Conservation (phyloP, 2,888 invertebrate species). For the Watsonalla binaria region DNA sequence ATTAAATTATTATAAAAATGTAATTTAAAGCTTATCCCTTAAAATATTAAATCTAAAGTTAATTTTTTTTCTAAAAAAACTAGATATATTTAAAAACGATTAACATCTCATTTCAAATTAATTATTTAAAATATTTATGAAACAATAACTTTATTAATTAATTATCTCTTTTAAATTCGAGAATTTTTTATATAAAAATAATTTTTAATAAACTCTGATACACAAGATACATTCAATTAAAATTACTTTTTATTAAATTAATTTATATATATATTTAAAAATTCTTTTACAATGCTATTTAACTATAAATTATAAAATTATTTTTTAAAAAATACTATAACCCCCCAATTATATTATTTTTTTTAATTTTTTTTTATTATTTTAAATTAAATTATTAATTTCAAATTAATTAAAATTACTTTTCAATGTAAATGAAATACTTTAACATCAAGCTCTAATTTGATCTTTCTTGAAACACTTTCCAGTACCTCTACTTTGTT, state of each 20-base stretch:
- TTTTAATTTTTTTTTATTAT: conserved; percentile 73
- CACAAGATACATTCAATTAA: conserved; percentile 83
- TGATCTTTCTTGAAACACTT: conserved; percentile 83
- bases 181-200: conserved; percentile 40
- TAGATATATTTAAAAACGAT: conserved; percentile 83
- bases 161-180: conserved; percentile 82
- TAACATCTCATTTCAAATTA: conserved; percentile 82
- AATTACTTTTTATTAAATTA: conserved; percentile 72
- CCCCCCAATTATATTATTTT: too few species aligned
- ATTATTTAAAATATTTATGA: conserved; percentile 80
- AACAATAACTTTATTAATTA: conserved; percentile 78
- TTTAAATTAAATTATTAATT: conserved; percentile 46
- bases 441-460: conserved; percentile 77
- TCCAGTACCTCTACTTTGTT: conserved; percentile 89
- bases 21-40: conserved; percentile 80
- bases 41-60: conserved; percentile 76
- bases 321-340: conserved; percentile 73
- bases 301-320: conserved; percentile 74
- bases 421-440: conserved; percentile 84
- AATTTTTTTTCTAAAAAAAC: conserved; percentile 81
- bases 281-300: conserved; percentile 78
- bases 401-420: conserved; percentile 66
- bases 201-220: conserved; percentile 83
- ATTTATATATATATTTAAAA: conserved; percentile 75
- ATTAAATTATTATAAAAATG: conserved; percentile 67